A percentile compares a stretch with the other conserved stretches of the same genome.
Evolutionary conservation across 2,888 invertebrate species (phyloP).

Genomic region (Prenolepis imparis): DNA sequence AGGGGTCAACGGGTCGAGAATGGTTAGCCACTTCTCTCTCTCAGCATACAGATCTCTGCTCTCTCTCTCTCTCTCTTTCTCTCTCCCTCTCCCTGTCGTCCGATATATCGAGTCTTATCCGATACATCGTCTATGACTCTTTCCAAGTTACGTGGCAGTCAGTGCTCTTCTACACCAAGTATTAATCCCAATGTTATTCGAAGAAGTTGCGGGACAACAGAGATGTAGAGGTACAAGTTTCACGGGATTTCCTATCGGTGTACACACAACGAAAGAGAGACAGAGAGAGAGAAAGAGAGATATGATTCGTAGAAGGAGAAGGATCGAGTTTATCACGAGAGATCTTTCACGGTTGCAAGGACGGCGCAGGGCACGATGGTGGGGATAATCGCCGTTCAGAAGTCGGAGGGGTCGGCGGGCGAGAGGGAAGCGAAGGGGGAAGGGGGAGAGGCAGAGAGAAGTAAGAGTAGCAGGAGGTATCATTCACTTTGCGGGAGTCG

Average conservation of each 20-base stretch:
- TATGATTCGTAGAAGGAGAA: conserved; percentile 62
- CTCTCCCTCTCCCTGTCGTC: conserved; percentile 23
- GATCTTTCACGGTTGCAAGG: conserved; percentile 77
- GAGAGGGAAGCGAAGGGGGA: conserved; percentile 7
- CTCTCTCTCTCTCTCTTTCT: too few species aligned
- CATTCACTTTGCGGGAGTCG: conserved; percentile 78
- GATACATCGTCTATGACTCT: conserved; percentile 54
- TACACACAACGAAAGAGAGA: not conserved
- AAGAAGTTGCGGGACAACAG: conserved; percentile 55
- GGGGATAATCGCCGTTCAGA: conserved; percentile 58
- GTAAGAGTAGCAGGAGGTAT: conserved; percentile 64
- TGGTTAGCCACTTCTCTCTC: conserved; percentile 71
- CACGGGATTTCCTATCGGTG: conserved; percentile 46
- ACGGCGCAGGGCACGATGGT: conserved; percentile 45
- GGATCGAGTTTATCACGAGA: conserved; percentile 75
- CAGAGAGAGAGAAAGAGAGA: not conserved
- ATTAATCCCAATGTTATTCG: conserved; percentile 65
- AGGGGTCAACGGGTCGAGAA: conserved; percentile 75
- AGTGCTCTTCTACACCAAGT: conserved; percentile 47
- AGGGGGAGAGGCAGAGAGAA: conserved; percentile 30
- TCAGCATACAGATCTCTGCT: too few species aligned
- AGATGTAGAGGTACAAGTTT: conserved; percentile 62
- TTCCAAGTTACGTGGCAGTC: conserved; percentile 29
- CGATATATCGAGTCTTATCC: conserved; percentile 61
- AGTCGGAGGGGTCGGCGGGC: conserved; percentile 53